These are phyloP conservation scores for Odontesthes bonariensis DNA, from an alignment of 2,113 vertebrate genomes.

Conservation along the genomic window DNA sequence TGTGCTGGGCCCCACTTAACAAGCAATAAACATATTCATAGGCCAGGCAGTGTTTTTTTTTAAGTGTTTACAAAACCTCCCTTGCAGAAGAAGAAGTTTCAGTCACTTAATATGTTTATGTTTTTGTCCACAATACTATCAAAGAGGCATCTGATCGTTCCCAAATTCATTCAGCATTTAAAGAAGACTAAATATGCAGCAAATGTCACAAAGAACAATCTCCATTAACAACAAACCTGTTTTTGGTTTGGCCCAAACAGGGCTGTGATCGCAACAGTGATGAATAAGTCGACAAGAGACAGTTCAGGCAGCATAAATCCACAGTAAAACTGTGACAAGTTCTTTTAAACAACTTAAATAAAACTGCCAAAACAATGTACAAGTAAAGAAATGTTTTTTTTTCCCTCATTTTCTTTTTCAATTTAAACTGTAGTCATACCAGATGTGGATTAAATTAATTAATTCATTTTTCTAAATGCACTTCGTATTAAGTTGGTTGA, in stretches of 20 bases:
- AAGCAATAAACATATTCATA: conserved; percentile 71
- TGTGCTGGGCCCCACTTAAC: conserved; percentile 49
- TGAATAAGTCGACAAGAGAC: neutral
- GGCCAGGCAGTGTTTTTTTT: conserved; percentile 14
- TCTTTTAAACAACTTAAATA: neutral
- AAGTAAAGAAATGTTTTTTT: neutral
- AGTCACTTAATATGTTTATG: neutral
- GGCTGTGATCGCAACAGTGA: neutral
- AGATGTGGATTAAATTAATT: neutral
- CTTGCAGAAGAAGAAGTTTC: conserved; percentile 20
- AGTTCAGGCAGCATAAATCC: too few species aligned
- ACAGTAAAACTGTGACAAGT: neutral
- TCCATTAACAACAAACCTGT: neutral
- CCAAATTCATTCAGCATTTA: neutral
- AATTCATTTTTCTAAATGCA: conserved; percentile 13
- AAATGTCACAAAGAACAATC: neutral
- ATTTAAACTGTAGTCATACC: neutral
- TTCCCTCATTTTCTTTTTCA: neutral
- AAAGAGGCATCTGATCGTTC: too few species aligned
- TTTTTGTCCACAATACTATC: neutral
- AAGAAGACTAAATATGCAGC: neutral
- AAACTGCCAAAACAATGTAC: neutral
- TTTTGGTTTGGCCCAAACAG: neutral
- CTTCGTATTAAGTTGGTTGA: conserved; percentile 11
- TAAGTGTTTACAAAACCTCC: conserved; percentile 1